A percentile compares a stretch with the other conserved stretches of the same genome.
Conservation (phyloP, 1,140 invertebrate genomes). For the Drosophila lacertosa region DNA sequence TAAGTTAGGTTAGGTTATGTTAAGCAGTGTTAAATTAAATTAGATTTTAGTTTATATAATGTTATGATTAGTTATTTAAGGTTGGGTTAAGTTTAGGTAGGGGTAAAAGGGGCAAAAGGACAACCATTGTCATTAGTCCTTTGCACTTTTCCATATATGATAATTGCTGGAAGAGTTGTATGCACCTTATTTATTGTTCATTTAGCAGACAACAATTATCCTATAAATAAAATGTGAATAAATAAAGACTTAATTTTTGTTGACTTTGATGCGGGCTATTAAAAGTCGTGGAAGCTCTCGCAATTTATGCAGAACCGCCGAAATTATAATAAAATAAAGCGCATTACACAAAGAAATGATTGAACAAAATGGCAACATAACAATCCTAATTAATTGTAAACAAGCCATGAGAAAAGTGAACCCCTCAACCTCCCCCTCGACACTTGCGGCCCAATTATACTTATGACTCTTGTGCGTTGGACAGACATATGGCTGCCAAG, state of each 20-base stretch:
- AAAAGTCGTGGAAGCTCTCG: slow-evolving; percentile 4
- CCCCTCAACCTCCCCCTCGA: not conserved
- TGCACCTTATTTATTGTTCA: not conserved
- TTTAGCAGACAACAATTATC: not conserved
- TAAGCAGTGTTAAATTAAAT: not conserved
- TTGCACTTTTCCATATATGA: too few species aligned
- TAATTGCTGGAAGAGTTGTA: not conserved
- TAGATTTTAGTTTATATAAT: not conserved
- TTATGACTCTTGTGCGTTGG: slow-evolving; percentile 26
- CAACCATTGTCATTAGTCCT: too few species aligned
- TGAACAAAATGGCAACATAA: slow-evolving; percentile 73
- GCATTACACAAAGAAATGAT: slow-evolving; percentile 51
- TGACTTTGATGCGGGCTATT: slow-evolving; percentile 16
- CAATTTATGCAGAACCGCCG: slow-evolving; percentile 14
- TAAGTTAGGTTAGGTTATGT: not conserved
- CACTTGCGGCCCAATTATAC: slow-evolving; percentile 38
- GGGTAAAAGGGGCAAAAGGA: not conserved
- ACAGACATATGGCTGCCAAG: slow-evolving; percentile 21
- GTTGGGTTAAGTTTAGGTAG: not conserved
- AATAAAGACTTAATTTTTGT: slow-evolving; percentile 3
- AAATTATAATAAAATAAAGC: slow-evolving; percentile 25
- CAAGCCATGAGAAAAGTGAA: slow-evolving; percentile 67
- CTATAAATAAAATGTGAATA: not conserved
- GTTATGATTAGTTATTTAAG: not conserved
- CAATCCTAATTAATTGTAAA: slow-evolving; percentile 79